Evolutionary conservation across 1,140 invertebrate genomes (phyloP).

Genomic region (Eulimnadia texana): DNA sequence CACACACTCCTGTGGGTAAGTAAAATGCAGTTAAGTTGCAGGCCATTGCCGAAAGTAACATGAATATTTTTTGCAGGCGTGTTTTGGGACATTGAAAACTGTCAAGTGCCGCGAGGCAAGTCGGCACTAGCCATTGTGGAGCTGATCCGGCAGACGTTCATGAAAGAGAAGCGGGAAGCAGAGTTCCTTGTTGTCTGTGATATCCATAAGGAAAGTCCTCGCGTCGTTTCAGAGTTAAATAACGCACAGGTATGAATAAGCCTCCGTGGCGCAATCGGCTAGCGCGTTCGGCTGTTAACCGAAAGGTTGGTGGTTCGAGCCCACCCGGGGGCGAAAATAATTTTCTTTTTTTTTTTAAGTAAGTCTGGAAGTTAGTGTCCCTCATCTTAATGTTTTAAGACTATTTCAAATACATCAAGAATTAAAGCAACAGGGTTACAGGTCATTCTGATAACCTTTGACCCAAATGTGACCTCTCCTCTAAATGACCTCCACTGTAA

Average conservation of each 20-base stretch:
- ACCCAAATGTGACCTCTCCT: no score
- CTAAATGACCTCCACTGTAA: no score
- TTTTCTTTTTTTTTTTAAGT: conserved; percentile 16
- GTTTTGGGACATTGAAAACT: conserved; percentile 90
- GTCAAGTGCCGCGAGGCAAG: conserved; percentile 57
- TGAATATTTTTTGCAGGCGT: conserved; percentile 44
- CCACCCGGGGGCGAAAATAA: conserved; percentile 7
- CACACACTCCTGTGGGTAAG: no score
- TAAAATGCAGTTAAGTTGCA: no score
- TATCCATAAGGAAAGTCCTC: conserved; percentile 54
- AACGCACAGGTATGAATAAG: conserved; percentile 56
- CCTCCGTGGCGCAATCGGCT: conserved; percentile 4
- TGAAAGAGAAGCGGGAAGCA: conserved; percentile 57
- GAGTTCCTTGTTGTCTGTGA: conserved; percentile 71
- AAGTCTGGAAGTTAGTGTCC: conserved; percentile 8
- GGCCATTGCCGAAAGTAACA: no score
- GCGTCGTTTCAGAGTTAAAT: conserved; percentile 67
- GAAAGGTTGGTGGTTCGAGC: conserved; percentile 7
- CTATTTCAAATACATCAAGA: neutral
- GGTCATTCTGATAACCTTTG: no score
- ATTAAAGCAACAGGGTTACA: neutral
- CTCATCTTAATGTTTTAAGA: neutral
- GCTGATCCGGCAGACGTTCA: conserved; percentile 60
- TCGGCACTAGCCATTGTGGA: conserved; percentile 63
- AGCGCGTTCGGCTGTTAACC: neutral